These are phyloP conservation scores for Pachypeltis micranthus DNA, from an alignment of 1,140 invertebrate genomes.

Conservation along the genomic window DNA sequence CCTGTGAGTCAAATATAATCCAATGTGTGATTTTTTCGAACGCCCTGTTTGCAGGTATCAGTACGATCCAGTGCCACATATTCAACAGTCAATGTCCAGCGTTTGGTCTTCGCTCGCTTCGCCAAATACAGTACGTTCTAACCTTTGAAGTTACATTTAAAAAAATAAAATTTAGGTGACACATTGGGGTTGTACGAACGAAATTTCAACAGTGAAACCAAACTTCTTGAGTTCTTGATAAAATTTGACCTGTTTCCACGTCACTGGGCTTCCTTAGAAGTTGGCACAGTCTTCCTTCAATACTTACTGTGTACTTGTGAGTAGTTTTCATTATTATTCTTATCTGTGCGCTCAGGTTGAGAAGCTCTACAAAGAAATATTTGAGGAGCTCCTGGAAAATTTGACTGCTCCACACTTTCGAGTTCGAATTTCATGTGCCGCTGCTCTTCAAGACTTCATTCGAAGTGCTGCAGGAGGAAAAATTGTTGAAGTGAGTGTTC, in stretches of 20 bases:
- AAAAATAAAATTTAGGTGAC: too few relatives aligned
- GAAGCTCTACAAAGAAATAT: slow-evolving; percentile 74
- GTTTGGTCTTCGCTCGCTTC: slow-evolving; percentile 84
- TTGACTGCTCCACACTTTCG: slow-evolving; percentile 75
- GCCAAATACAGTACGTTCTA: neutral
- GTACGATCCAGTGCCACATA: slow-evolving; percentile 82
- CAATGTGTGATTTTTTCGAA: too few relatives aligned
- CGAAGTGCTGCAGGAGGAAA: slow-evolving; percentile 32
- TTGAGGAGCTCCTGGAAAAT: slow-evolving; percentile 67
- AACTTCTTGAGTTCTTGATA: too few relatives aligned
- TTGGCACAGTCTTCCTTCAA: too few relatives aligned
- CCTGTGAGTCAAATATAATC: too few relatives aligned
- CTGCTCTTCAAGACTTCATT: slow-evolving; percentile 72
- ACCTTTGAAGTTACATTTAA: too few relatives aligned
- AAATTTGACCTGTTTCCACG: too few relatives aligned
- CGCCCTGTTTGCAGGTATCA: slow-evolving; percentile 36
- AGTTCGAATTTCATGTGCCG: slow-evolving; percentile 79
- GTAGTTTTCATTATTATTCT: too few relatives aligned
- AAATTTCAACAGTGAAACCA: too few relatives aligned
- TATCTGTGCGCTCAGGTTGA: slow-evolving; percentile 60
- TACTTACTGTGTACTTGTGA: too few relatives aligned
- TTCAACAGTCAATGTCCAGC: slow-evolving; percentile 79
- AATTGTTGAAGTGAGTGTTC: slow-evolving; percentile 20
- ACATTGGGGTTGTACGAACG: too few relatives aligned
- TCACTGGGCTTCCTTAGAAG: too few relatives aligned